These are phyloP conservation scores for Amphimallon solstitiale DNA, from an alignment of 2,888 invertebrate species.

Conservation along the genomic window DNA sequence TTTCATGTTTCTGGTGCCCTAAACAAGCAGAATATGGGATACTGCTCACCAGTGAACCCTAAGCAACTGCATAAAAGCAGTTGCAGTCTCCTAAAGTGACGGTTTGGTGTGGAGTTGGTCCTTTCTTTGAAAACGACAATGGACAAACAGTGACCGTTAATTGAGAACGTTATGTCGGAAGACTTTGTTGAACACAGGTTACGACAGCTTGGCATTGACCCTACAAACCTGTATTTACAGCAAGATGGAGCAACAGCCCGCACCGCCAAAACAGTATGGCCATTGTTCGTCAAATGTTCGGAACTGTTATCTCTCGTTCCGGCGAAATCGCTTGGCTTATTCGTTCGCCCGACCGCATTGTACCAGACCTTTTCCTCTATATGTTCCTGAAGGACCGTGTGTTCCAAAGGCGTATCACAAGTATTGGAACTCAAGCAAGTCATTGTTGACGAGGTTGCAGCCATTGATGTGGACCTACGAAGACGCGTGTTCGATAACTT, in stretches of 20 bases:
- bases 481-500: too few species aligned
- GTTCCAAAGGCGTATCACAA: too few species aligned
- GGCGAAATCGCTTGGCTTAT: neutral
- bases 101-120: neutral
- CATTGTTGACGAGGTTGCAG: too few species aligned
- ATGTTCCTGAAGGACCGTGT: too few species aligned
- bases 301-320: conserved; percentile 5
- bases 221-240: neutral
- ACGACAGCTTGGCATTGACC: neutral
- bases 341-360: too few species aligned
- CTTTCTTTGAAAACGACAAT: neutral
- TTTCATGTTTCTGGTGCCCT: neutral
- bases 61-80: too few species aligned
- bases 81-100: too few species aligned
- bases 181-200: neutral
- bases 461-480: too few species aligned
- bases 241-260: neutral
- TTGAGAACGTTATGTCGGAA: neutral
- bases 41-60: neutral
- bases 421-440: too few species aligned
- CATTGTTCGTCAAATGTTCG: neutral
- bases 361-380: too few species aligned
- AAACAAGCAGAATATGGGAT: neutral
- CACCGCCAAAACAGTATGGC: neutral
- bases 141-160: neutral